A percentile compares a stretch with the other conserved stretches of the same genome.
phyloP scores from a whole-genome alignment of 2,888 invertebrate genomes.

The Colostygia pectinataria region DNA sequence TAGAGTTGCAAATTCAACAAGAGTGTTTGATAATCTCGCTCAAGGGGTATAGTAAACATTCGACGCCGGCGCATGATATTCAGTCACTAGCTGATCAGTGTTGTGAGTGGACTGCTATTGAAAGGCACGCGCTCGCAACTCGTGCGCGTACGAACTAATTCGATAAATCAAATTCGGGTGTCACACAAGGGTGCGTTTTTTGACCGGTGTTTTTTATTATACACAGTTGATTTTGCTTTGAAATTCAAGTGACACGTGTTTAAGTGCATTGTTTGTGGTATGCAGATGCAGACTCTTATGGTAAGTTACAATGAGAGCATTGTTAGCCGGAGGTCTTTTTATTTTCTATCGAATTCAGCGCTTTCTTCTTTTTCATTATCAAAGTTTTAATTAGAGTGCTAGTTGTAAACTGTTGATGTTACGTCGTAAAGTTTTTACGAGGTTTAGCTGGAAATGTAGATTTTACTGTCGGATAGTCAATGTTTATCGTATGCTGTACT shows the following conservation, averaged over 20 bases:
- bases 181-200: constrained; percentile 61
- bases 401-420: constrained; percentile 56
- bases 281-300: constrained; percentile 70
- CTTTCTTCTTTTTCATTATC: constrained; percentile 68
- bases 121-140: constrained; percentile 60
- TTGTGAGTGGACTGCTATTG: constrained; percentile 61
- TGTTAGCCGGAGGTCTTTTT: constrained; percentile 65
- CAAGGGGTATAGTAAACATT: constrained; percentile 77
- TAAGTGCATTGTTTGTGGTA: constrained; percentile 52
- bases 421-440: constrained; percentile 62
- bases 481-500: constrained; percentile 35
- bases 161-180: constrained; percentile 51
- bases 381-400: constrained; percentile 68
- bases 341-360: constrained; percentile 52
- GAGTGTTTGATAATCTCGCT: constrained; percentile 62
- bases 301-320: constrained; percentile 76
- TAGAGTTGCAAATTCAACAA: constrained; percentile 46
- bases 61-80: constrained; percentile 60
- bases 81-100: constrained; percentile 63
- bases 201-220: constrained; percentile 55
- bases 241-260: constrained; percentile 49
- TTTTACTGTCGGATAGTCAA: constrained; percentile 54
- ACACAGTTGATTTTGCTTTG: constrained; percentile 34
- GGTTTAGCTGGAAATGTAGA: constrained; percentile 63
- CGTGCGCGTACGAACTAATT: constrained; percentile 52